A percentile compares a stretch with the other conserved stretches of the same genome.
phyloP scores from a whole-genome alignment of 2,888 invertebrate species.

The Cremastinae sp. region DNA sequence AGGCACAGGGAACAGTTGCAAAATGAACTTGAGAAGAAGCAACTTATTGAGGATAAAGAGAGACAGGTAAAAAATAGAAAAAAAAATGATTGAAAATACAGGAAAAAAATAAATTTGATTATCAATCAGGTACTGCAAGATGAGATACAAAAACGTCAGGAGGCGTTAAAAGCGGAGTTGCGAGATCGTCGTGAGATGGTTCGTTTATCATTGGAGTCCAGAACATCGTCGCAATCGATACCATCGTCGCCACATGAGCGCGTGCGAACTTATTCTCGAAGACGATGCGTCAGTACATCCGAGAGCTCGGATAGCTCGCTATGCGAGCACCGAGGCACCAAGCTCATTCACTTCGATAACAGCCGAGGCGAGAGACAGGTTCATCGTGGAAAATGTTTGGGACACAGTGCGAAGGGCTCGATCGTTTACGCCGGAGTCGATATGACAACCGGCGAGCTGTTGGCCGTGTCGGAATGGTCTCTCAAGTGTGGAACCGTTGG shows the following conservation, averaged over 20 bases:
- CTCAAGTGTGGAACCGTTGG: slow-evolving; percentile 77
- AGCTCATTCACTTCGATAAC: slow-evolving; percentile 82
- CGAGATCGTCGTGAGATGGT: slow-evolving; percentile 80
- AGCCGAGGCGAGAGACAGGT: slow-evolving; percentile 84
- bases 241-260: slow-evolving; percentile 76
- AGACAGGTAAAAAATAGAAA: slow-evolving; percentile 71
- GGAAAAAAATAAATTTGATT: slow-evolving; percentile 43
- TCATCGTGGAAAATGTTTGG: slow-evolving; percentile 88
- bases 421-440: slow-evolving; percentile 90
- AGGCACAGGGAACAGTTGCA: slow-evolving; percentile 86
- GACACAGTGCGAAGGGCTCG: slow-evolving; percentile 88
- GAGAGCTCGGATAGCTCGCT: slow-evolving; percentile 82
- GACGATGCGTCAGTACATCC: slow-evolving; percentile 81
- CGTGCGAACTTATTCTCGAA: slow-evolving; percentile 72
- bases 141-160: slow-evolving; percentile 89
- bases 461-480: slow-evolving; percentile 90
- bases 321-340: slow-evolving; percentile 83
- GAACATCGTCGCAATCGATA: slow-evolving; percentile 70
- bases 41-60: slow-evolving; percentile 84
- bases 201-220: slow-evolving; percentile 67
- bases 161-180: slow-evolving; percentile 87
- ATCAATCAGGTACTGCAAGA: slow-evolving; percentile 85
- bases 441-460: slow-evolving; percentile 85
- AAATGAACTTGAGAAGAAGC: slow-evolving; percentile 83
- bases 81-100: slow-evolving; percentile 9